A percentile compares a stretch with the other conserved stretches of the same genome.
phyloP scores from a whole-genome alignment of 1,140 invertebrate genomes.

The Pseudomyrmex pallidus region DNA sequence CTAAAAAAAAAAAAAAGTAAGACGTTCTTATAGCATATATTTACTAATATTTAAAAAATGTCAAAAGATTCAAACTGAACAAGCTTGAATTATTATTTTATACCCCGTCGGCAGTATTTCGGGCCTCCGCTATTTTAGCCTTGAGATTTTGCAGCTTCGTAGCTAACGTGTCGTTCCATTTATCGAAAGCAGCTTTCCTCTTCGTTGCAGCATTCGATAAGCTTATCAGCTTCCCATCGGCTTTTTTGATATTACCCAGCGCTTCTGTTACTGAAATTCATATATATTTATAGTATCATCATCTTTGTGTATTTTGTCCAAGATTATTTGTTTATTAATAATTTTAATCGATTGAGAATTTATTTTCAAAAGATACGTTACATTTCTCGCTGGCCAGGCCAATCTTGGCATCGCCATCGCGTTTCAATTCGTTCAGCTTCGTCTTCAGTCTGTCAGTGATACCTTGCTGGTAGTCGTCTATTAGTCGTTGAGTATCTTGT shows the following conservation, averaged over 20 bases:
- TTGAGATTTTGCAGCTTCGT: slow-evolving; percentile 89
- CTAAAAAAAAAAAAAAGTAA: slow-evolving; percentile 83
- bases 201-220: slow-evolving; percentile 85
- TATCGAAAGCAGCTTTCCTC: slow-evolving; percentile 86
- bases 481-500: slow-evolving; percentile 82
- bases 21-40: neutral
- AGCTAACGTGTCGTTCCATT: slow-evolving; percentile 87
- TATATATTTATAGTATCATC: neutral
- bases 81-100: slow-evolving; percentile 74
- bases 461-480: slow-evolving; percentile 80
- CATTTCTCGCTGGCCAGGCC: slow-evolving; percentile 82
- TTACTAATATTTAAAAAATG: slow-evolving; percentile 28
- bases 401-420: slow-evolving; percentile 86
- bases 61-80: neutral
- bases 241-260: slow-evolving; percentile 86
- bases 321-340: neutral
- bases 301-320: neutral
- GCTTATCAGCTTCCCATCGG: slow-evolving; percentile 86
- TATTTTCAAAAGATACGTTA: slow-evolving; percentile 55
- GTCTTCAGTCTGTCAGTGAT: slow-evolving; percentile 82
- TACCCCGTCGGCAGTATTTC: slow-evolving; percentile 93
- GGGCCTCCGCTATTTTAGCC: slow-evolving; percentile 91
- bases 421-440: slow-evolving; percentile 85
- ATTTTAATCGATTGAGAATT: neutral
- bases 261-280: slow-evolving; percentile 85